Evolutionary conservation across 2,113 vertebrate species (phyloP).

Genomic region (Crotalus viridis): DNA sequence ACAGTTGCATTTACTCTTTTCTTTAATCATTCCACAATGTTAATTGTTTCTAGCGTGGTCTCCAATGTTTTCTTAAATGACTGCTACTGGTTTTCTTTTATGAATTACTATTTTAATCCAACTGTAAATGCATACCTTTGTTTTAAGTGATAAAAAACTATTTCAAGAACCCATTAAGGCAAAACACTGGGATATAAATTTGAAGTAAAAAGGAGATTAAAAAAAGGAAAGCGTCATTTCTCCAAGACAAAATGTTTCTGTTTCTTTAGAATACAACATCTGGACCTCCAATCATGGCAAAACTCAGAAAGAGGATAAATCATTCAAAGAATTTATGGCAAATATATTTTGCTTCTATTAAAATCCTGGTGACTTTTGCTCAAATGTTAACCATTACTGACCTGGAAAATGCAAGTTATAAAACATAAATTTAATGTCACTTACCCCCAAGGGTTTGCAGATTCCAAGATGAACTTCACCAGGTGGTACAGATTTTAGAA

Average conservation of each 20-base stretch:
- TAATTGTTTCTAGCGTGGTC: not conserved
- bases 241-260: not conserved
- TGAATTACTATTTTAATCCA: not conserved
- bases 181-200: not conserved
- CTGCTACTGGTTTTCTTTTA: not conserved
- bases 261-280: not conserved
- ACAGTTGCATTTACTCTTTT: not conserved
- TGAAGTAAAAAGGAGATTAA: not conserved
- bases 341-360: not conserved
- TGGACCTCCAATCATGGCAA: not conserved
- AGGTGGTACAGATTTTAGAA: slow-evolving; percentile 82
- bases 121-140: not conserved
- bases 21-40: not conserved
- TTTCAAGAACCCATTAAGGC: not conserved
- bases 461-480: slow-evolving; percentile 85
- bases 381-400: not conserved
- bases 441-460: slow-evolving; percentile 88
- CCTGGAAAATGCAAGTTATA: not conserved
- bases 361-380: not conserved
- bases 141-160: not conserved
- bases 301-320: not conserved
- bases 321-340: not conserved
- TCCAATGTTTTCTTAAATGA: not conserved
- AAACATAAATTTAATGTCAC: not conserved
- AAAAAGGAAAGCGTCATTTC: not conserved